Evolutionary conservation across 2,797 vertebrate genomes (phyloP), one percentile per base, ranked within the genome.

Genomic region (Eulemur mongoz): DNA sequence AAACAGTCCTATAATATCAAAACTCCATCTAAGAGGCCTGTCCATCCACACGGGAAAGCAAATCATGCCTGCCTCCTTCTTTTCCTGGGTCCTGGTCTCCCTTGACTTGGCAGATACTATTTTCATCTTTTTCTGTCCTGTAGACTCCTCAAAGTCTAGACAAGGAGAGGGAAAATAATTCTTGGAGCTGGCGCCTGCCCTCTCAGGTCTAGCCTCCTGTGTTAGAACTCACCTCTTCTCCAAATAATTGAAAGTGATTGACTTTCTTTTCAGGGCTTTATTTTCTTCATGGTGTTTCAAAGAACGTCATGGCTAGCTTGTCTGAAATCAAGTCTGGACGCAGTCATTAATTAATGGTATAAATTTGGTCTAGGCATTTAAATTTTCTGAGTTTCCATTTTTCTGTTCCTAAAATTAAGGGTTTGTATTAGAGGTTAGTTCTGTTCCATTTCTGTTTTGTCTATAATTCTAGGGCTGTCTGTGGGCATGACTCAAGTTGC

Each of bases 71-170:
- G 45, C 48, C 2, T 27, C 57, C 54, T 75, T 50, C 27, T 76
- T n/a, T 59, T 86, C 50, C 50, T n/a, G 15, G 72, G 40, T 35
- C 15, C 17, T 54, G 1, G 17, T 81, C 35, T 86, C 52, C 25
- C 45, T 25, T 12, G 38, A 88, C 25, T 63, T 61, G 13, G 45
- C 48, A 75, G 82, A 13, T 78, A 27, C 75, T 91, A 70, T 95
- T 96, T 94, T 84, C 72, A 88, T 65, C 43, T 43, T 8, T 7
- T 13, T 23, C 43, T 87, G 22, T 76, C 43, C 52, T 83, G 65
- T 63, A 50, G 93, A 93, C 89, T 96, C 93, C 95, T 85, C 48
- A 17, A 32, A 89, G 95, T 97, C 95, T 95, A 96, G 97, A 95
- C 87, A 9, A 72, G 65, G 25, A 87, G 80, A 30, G 23, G 25